phyloP scores from a whole-genome alignment of 2,888 invertebrate species.

The Drosophila nr. fundita region DNA sequence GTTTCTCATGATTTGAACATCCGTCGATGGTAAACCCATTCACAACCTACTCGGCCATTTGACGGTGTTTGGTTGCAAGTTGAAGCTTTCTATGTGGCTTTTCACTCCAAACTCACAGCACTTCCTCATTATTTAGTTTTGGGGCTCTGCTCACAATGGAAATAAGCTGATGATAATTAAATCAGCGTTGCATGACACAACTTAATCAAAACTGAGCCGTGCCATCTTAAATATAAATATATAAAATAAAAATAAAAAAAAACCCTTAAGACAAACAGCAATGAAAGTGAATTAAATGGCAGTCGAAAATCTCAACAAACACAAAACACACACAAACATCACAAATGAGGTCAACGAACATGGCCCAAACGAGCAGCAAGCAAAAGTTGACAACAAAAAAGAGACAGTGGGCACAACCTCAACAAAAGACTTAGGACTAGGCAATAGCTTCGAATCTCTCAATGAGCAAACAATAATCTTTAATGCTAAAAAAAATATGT shows the following conservation, averaged over 20 bases:
- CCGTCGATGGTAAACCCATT: conserved; percentile 24
- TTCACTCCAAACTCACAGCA: conserved; percentile 55
- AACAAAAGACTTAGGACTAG: conserved; percentile 39
- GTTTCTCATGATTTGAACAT: background rate
- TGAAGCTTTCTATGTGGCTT: conserved; percentile 59
- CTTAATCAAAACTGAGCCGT: conserved; percentile 74
- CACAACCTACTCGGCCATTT: conserved; percentile 45
- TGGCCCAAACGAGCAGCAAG: conserved; percentile 45
- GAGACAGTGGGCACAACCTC: conserved; percentile 68
- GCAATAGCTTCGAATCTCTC: conserved; percentile 55
- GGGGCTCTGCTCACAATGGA: conserved; percentile 54
- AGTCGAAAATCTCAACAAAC: conserved; percentile 43
- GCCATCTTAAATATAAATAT: conserved; percentile 38
- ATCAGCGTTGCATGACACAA: conserved; percentile 79
- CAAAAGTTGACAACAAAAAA: conserved; percentile 62
- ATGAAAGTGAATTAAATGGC: conserved; percentile 75
- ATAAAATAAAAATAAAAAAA: conserved; percentile 5
- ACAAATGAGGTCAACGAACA: conserved; percentile 72
- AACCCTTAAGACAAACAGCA: conserved; percentile 27
- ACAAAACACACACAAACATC: conserved; percentile 27
- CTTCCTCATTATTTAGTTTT: conserved; percentile 68
- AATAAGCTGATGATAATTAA: conserved; percentile 70
- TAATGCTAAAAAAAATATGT: background rate
- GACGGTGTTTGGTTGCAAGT: conserved; percentile 14
- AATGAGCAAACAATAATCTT: conserved; percentile 31